Evolutionary conservation across 2,797 vertebrate species (phyloP).

Genomic region (Gouania willdenowi): DNA sequence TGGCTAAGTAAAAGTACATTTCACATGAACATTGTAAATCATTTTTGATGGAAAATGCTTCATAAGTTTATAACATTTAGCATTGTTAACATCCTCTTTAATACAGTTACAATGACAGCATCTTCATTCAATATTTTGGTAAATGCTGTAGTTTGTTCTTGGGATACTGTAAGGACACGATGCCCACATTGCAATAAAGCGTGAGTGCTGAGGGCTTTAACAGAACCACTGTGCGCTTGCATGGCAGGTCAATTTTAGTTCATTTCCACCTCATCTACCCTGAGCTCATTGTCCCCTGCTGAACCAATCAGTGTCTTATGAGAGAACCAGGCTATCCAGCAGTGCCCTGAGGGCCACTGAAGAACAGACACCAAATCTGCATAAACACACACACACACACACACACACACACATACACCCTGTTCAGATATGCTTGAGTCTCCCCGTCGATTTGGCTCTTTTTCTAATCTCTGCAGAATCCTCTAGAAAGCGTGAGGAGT

Average conservation of each 20-base stretch:
- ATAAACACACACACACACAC: constrained; percentile 1
- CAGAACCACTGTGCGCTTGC: background rate
- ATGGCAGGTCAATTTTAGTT: constrained; percentile 53
- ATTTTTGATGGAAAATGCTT: no score
- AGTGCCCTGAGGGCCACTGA: constrained; percentile 44
- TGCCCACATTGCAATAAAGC: background rate
- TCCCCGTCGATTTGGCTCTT: constrained; percentile 25
- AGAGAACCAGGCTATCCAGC: constrained; percentile 54
- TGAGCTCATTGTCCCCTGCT: constrained; percentile 44
- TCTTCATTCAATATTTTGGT: no score
- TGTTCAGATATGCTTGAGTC: constrained; percentile 12
- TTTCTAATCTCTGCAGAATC: constrained; percentile 34
- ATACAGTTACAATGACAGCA: no score
- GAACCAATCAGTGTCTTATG: constrained; percentile 66
- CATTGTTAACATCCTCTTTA: no score
- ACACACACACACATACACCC: constrained; percentile 4
- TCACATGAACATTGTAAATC: no score
- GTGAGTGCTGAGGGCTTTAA: background rate
- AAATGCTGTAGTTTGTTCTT: no score
- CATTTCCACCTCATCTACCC: constrained; percentile 64
- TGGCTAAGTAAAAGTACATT: no score
- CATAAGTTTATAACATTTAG: no score
- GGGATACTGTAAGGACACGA: no score
- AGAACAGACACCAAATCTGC: constrained; percentile 28
- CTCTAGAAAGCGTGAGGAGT: constrained; percentile 26